Evolutionary conservation across 2,888 invertebrate species (phyloP).

Genomic region (Callyntrura sp.): DNA sequence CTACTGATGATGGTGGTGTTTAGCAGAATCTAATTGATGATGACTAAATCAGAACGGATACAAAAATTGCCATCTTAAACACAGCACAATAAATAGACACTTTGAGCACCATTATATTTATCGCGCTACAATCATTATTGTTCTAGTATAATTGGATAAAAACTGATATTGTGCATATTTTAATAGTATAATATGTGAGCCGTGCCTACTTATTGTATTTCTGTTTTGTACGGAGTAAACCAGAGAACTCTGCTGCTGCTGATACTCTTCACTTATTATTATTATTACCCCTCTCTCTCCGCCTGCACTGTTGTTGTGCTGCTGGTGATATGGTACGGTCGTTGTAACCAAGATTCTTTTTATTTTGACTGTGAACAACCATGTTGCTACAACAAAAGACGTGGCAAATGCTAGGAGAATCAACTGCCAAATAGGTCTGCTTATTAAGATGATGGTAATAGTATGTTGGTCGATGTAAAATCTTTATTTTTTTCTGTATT

Average conservation of each 20-base stretch:
- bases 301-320: background rate
- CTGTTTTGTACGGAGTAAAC: background rate
- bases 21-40: slow-evolving; percentile 62
- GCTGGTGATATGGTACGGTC: slow-evolving; percentile 26
- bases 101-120: slow-evolving; percentile 27
- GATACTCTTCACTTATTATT: no score
- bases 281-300: no score
- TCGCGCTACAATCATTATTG: slow-evolving; percentile 35
- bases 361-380: slow-evolving; percentile 48
- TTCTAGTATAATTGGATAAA: slow-evolving; percentile 47
- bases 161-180: slow-evolving; percentile 32
- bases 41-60: slow-evolving; percentile 75
- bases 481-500: slow-evolving; percentile 41
- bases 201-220: slow-evolving; percentile 8
- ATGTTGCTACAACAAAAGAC: slow-evolving; percentile 71
- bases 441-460: slow-evolving; percentile 38
- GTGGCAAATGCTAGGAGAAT: slow-evolving; percentile 39
- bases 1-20: no score
- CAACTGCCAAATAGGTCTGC: slow-evolving; percentile 63
- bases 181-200: slow-evolving; percentile 9
- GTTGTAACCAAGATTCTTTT: slow-evolving; percentile 50
- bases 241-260: background rate
- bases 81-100: slow-evolving; percentile 62
- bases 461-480: slow-evolving; percentile 27
- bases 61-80: slow-evolving; percentile 66